Conservation (phyloP, 2,888 invertebrate species). For the Macrophya annulata region DNA sequence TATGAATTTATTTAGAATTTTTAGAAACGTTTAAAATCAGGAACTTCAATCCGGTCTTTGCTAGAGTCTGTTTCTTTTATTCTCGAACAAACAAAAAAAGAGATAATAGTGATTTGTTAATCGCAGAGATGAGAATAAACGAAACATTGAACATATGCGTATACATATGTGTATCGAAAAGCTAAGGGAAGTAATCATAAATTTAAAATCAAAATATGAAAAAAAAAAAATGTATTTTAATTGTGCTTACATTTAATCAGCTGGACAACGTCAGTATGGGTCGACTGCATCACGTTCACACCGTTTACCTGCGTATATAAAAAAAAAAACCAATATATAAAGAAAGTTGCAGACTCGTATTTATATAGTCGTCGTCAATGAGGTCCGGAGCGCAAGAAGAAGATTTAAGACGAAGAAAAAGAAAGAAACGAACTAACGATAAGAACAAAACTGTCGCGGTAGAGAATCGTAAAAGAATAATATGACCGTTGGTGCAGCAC, state of each 20-base stretch:
- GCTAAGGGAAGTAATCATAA: no score
- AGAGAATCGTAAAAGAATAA: not conserved
- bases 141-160: no score
- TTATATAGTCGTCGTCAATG: not conserved
- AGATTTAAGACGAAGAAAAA: no score
- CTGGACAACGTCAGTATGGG: conserved; percentile 97
- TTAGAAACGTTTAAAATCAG: no score
- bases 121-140: no score
- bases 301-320: conserved; percentile 90
- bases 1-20: no score
- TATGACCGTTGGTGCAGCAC: not conserved
- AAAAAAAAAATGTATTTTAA: not conserved
- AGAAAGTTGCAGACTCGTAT: not conserved
- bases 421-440: not conserved
- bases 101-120: no score
- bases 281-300: conserved; percentile 93
- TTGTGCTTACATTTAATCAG: conserved; percentile 93
- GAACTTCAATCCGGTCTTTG: no score
- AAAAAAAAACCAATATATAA: not conserved
- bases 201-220: not conserved
- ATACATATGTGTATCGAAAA: no score
- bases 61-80: no score
- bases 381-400: no score
- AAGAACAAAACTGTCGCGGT: conserved; percentile 10
- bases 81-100: no score